These are phyloP conservation scores for Pilophorus perplexus DNA, from an alignment of 2,888 invertebrate species.

Conservation along the genomic window DNA sequence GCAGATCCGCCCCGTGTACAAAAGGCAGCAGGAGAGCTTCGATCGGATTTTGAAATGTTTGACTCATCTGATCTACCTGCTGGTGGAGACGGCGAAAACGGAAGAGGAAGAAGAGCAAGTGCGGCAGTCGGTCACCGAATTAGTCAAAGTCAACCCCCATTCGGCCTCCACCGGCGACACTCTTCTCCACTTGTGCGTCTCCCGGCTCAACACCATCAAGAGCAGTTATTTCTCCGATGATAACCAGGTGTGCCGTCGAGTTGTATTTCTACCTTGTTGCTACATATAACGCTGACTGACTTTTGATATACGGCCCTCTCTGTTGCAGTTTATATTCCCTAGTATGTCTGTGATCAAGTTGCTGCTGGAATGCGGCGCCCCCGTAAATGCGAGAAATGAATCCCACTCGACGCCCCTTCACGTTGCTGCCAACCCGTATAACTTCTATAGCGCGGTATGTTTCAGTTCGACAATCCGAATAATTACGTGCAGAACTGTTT, in stretches of 20 bases:
- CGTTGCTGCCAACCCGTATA: slow-evolving; percentile 72
- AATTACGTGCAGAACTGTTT: too few relatives aligned
- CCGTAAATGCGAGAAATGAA: slow-evolving; percentile 72
- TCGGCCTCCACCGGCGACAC: slow-evolving; percentile 72
- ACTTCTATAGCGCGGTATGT: slow-evolving; percentile 65
- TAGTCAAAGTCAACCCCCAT: slow-evolving; percentile 64
- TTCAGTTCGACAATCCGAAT: background rate
- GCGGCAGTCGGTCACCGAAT: slow-evolving; percentile 56
- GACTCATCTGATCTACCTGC: slow-evolving; percentile 71
- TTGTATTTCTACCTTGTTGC: too few relatives aligned
- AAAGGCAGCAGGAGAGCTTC: slow-evolving; percentile 75
- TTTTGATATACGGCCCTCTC: too few relatives aligned
- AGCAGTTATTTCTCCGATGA: slow-evolving; percentile 74
- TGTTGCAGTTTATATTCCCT: slow-evolving; percentile 68
- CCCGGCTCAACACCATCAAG: slow-evolving; percentile 71
- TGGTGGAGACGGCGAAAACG: slow-evolving; percentile 61
- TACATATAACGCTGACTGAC: too few relatives aligned
- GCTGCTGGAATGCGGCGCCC: slow-evolving; percentile 74
- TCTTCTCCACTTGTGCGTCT: slow-evolving; percentile 80
- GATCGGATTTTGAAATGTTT: slow-evolving; percentile 77
- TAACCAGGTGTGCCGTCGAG: slow-evolving; percentile 57
- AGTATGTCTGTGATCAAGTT: slow-evolving; percentile 65
- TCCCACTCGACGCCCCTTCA: slow-evolving; percentile 77
- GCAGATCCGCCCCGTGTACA: slow-evolving; percentile 67
- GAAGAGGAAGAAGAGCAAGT: slow-evolving; percentile 56